phyloP scores from a whole-genome alignment of 2,113 vertebrate species.

The Aegithalos caudatus region DNA sequence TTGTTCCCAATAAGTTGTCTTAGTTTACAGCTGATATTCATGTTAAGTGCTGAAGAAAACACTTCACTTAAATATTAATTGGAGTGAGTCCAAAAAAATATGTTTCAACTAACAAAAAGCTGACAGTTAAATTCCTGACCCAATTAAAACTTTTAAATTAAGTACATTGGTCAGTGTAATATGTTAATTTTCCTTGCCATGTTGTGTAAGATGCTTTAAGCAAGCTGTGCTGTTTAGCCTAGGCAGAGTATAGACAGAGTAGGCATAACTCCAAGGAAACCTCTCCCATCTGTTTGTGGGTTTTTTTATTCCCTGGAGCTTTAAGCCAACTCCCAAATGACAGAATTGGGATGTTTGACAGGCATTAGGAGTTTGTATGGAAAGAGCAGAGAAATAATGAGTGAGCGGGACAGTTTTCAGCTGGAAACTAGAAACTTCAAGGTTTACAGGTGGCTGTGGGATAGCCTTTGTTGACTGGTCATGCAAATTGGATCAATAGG shows the following conservation, averaged over 20 bases:
- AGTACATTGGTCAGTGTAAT: neutral
- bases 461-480: neutral
- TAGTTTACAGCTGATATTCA: neutral
- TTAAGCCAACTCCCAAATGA: neutral
- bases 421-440: neutral
- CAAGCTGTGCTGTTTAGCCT: neutral
- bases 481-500: neutral
- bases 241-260: neutral
- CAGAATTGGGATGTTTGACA: neutral
- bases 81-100: neutral
- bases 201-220: neutral
- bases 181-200: neutral
- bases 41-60: neutral
- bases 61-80: neutral
- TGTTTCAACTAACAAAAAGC: neutral
- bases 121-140: neutral
- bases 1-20: neutral
- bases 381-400: neutral
- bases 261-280: neutral
- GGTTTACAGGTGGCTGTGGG: neutral
- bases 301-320: neutral
- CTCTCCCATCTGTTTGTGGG: neutral
- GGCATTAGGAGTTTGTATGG: neutral
- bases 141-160: neutral
- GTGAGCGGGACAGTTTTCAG: accelerated